Evolutionary conservation across 2,113 vertebrate genomes (phyloP), one percentile per base, ranked within the genome.

Genomic region (Brevimyrus niger): DNA sequence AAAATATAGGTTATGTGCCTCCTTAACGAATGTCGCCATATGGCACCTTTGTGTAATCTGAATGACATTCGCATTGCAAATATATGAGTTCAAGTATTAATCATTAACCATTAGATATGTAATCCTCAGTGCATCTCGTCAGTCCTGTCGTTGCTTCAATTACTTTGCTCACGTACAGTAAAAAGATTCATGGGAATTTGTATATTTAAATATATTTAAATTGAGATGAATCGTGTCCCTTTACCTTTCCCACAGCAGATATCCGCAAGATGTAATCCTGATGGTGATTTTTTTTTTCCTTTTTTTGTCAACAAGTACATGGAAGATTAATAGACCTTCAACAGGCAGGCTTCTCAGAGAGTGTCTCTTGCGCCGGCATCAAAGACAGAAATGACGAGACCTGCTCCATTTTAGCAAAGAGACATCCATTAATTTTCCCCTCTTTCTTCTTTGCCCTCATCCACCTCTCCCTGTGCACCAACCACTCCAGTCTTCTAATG

Each of bases 131-230:
- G 27, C 27, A 4, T 11, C 65, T 4, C 27, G 27, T 35, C 65
- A 27, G 27, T 4, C 31, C 31, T 94, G 94, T 94, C 96, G 94
- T 95, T 94, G 94, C 93, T 95, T 96, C 96, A 96, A 95, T 96
- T 96, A 96, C 95, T 96, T 95, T 94, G 95, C 95, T 97, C 96
- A 95, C 96, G 96, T 97, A 96, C 95, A 97, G 96, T 96, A 95
- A 96, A 96, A 97, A 98, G 96, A 98, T 98, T 96, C 97, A 98
- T 98, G 96, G 96, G 97, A 96, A 96, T 95, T 95, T 94, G 95
- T 96, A 96, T 96, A 97, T 97, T 97, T 97, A 97, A 96, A 96
- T 97, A 97, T 96, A 95, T 94, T 92, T 97, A 97, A 96, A 95
- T 94, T 92, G 95, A 96, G 97, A 98, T 97, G 97, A 98, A 98